Evolutionary conservation across 2,888 invertebrate genomes (phyloP).

Genomic region (Dasysyrphus tricinctus): DNA sequence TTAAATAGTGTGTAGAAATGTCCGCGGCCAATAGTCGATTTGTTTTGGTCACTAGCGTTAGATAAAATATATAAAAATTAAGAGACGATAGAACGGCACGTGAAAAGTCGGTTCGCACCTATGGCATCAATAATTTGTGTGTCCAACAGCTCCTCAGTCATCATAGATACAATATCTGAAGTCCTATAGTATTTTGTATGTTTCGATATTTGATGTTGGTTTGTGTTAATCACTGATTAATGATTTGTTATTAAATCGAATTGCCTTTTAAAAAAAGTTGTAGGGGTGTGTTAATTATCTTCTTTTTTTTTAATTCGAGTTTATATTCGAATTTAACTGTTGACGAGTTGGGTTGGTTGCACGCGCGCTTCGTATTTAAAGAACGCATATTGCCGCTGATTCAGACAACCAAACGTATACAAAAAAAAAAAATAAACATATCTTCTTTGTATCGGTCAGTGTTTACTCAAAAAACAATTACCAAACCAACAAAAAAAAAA

Average conservation of each 20-base stretch:
- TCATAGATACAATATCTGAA: slow-evolving; percentile 37
- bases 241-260: slow-evolving; percentile 42
- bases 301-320: slow-evolving; percentile 20
- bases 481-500: slow-evolving; percentile 2
- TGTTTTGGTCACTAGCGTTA: slow-evolving; percentile 71
- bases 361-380: slow-evolving; percentile 52
- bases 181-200: slow-evolving; percentile 17
- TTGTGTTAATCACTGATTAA: slow-evolving; percentile 46
- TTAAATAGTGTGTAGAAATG: slow-evolving; percentile 75
- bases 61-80: slow-evolving; percentile 51
- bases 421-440: slow-evolving; percentile 22
- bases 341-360: slow-evolving; percentile 44
- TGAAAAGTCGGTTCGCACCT: slow-evolving; percentile 60
- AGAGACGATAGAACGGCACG: slow-evolving; percentile 46
- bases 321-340: slow-evolving; percentile 39
- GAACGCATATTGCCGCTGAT: slow-evolving; percentile 30
- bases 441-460: slow-evolving; percentile 43
- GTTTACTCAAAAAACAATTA: slow-evolving; percentile 10
- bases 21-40: slow-evolving; percentile 72
- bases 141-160: slow-evolving; percentile 3
- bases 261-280: slow-evolving; percentile 9
- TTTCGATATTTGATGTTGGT: slow-evolving; percentile 20
- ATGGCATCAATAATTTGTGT: slow-evolving; percentile 49
- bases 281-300: slow-evolving; percentile 42
- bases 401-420: slow-evolving; percentile 1